Percentiles rank a stretch among this genome's conserved stretches.
These are phyloP conservation scores for Autographa pulchrina DNA, from an alignment of 2,888 invertebrate genomes.

Conservation along the genomic window DNA sequence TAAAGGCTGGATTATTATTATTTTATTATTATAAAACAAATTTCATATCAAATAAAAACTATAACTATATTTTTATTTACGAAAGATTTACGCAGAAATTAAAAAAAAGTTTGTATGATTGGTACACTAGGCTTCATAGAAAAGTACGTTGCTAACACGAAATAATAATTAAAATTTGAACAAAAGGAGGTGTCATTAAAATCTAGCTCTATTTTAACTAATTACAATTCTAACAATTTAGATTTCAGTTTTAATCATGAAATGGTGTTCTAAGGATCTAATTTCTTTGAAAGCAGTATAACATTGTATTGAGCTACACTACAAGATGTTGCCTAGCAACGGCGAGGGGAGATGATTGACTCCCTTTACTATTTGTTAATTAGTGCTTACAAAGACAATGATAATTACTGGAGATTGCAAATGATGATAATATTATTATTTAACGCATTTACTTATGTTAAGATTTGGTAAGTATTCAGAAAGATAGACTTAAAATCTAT, in stretches of 20 bases:
- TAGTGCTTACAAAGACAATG: background rate
- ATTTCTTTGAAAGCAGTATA: background rate
- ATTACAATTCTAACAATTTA: background rate
- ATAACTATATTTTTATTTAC: background rate
- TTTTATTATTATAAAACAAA: too few species aligned
- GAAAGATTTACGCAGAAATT: too few species aligned
- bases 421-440: too few species aligned
- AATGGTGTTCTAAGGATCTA: background rate
- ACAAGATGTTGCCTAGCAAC: constrained; percentile 2
- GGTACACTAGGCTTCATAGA: too few species aligned
- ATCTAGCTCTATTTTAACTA: background rate
- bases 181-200: background rate
- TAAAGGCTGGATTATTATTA: too few species aligned
- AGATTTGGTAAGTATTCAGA: too few species aligned
- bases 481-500: background rate
- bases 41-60: background rate
- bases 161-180: too few species aligned
- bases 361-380: constrained; percentile 3
- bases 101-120: too few species aligned
- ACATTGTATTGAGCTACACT: constrained; percentile 4
- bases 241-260: background rate
- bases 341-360: background rate
- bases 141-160: too few species aligned
- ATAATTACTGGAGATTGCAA: background rate
- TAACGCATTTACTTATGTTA: too few species aligned